These are phyloP conservation scores for Gymnopithys bicolor DNA, from an alignment of 2,797 vertebrate species.

Conservation along the genomic window DNA sequence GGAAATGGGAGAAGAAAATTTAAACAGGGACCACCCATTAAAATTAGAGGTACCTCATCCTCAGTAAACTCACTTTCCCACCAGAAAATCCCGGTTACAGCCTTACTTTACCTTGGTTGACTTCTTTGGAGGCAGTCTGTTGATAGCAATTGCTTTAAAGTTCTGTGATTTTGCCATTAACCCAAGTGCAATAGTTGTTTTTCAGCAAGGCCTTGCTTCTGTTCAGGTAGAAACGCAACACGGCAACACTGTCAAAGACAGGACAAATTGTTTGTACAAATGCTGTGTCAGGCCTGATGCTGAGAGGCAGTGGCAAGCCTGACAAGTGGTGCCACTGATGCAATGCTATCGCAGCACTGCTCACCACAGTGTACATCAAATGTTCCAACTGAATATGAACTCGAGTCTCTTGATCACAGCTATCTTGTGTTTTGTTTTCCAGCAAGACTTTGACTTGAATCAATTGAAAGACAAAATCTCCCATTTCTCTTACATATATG, in stretches of 20 bases:
- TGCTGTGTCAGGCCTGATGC: neutral
- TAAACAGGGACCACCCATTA: neutral
- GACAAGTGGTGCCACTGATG: neutral
- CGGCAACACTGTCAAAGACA: neutral
- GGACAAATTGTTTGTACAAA: neutral
- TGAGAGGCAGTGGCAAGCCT: neutral
- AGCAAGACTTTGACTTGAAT: neutral
- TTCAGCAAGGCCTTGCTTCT: neutral
- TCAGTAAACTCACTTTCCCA: neutral
- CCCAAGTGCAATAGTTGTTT: neutral
- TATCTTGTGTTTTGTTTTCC: conserved; percentile 11
- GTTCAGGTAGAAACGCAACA: neutral
- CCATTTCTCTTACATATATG: neutral
- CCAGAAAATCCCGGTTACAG: neutral
- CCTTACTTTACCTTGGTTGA: neutral
- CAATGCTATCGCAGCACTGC: neutral
- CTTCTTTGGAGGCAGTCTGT: neutral
- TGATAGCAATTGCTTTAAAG: neutral
- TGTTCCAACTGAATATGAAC: neutral
- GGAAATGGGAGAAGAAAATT: conserved; percentile 44
- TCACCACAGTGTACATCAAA: neutral
- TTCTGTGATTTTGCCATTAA: neutral
- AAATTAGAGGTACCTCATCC: neutral
- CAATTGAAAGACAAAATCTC: conserved; percentile 1
- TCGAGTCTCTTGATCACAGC: neutral